These are phyloP conservation scores for Mola mola DNA, from an alignment of 2,113 vertebrate species.

Conservation along the genomic window DNA sequence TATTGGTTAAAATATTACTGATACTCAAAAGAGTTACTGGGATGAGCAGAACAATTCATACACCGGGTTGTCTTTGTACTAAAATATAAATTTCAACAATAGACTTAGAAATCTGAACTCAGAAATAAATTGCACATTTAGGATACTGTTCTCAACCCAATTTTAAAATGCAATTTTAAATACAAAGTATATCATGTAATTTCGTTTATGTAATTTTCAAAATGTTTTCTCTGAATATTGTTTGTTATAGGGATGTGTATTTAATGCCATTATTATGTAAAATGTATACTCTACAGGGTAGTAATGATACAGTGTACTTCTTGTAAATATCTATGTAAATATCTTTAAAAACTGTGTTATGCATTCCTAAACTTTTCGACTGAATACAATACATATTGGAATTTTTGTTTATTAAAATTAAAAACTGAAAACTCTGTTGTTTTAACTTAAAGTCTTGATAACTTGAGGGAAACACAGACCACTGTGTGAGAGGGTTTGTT, in stretches of 20 bases:
- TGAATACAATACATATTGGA: conserved; percentile 11
- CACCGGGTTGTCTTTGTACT: conserved; percentile 12
- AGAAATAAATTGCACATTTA: conserved; percentile 49
- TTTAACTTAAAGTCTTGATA: neutral
- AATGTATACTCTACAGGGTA: conserved; percentile 12
- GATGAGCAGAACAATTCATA: conserved; percentile 1
- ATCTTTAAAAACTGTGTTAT: conserved; percentile 39
- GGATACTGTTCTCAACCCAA: conserved; percentile 22
- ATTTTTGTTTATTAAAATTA: conserved; percentile 36
- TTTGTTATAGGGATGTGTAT: conserved; percentile 25
- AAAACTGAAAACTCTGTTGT: conserved; percentile 8
- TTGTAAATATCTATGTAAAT: conserved; percentile 55
- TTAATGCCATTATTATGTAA: conserved; percentile 15
- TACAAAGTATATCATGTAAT: conserved; percentile 15
- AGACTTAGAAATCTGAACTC: too few relatives aligned
- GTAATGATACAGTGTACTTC: conserved; percentile 17
- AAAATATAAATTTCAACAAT: neutral
- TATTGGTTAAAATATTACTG: conserved; percentile 4
- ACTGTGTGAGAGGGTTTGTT: too few relatives aligned
- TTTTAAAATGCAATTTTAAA: conserved; percentile 32
- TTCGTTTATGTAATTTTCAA: conserved; percentile 26
- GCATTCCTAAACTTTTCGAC: conserved; percentile 48
- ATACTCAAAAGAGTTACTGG: neutral
- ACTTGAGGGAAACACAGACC: too few relatives aligned
- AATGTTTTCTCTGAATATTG: conserved; percentile 17